Percentiles rank a stretch among this genome's conserved stretches.
These are phyloP conservation scores for Podotricha telesiphe DNA, from an alignment of 2,888 invertebrate genomes.

Conservation along the genomic window DNA sequence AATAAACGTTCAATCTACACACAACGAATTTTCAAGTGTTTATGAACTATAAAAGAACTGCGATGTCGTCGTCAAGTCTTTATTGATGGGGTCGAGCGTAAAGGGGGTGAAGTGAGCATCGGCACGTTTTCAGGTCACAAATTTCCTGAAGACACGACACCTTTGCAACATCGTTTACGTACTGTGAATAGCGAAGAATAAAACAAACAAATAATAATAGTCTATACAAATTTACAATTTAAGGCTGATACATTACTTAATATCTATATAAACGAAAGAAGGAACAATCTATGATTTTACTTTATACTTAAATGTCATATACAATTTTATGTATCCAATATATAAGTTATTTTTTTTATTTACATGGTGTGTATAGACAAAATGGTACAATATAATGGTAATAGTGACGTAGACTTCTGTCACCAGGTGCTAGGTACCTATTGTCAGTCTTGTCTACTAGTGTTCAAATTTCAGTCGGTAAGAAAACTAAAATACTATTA, in stretches of 20 bases:
- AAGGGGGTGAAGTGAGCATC: constrained; percentile 58
- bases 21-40: constrained; percentile 19
- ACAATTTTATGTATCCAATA: too few relatives aligned
- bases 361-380: too few relatives aligned
- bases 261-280: too few relatives aligned
- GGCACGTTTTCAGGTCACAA: constrained; percentile 69
- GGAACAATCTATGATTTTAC: too few relatives aligned
- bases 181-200: not conserved
- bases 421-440: too few relatives aligned
- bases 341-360: too few relatives aligned
- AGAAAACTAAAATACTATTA: not conserved
- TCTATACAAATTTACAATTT: too few relatives aligned
- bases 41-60: constrained; percentile 21
- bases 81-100: constrained; percentile 25
- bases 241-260: too few relatives aligned
- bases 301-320: too few relatives aligned
- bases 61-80: constrained; percentile 12
- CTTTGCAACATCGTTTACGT: not conserved
- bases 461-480: not conserved
- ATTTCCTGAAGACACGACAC: constrained; percentile 34
- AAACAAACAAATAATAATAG: not conserved
- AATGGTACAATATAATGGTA: too few relatives aligned
- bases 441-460: too few relatives aligned
- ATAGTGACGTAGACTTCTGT: too few relatives aligned
- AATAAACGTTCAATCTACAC: not conserved